Base-by-base conservation (phyloP, 2,888 invertebrate species). In the Leptinotarsa rubiginosa region DNA sequence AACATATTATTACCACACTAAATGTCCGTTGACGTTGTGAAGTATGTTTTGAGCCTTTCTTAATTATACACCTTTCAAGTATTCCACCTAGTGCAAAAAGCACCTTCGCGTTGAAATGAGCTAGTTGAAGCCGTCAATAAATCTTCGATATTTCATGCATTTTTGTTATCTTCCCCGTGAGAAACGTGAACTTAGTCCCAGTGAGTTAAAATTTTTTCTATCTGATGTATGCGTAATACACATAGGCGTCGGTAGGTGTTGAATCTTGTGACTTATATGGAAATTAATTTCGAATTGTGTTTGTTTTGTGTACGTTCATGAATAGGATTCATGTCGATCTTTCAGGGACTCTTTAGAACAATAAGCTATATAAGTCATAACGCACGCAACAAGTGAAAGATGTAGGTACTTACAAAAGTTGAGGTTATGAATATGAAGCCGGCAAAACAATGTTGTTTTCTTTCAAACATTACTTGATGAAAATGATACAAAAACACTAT, bases 61-160 rank as follows among this genome's bases (percentile, higher is more conserved):
- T 62, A 62, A 62, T 62, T 62, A 62, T 41, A 62, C 62, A 62
- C 62, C 62, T 62, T 31, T 62, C 62, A 62, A 62, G n/a, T 62
- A 16, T 62, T 41, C 62, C 62, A 62, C 62, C 62, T 62, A 62
- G 62, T 41, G 62, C 62, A 62, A 62, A 62, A 62, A 62, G 62
- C 18, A 62, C n/a, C 31, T 62, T n/a, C 18, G 62, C 62, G 62
- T 62, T 62, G 62, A 62, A 62, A 62, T 62, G 62, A 41, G 41
- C 49, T 31, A 59, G 67, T 72, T 50, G 67, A 67, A 41, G 72
- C 62, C 49, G 31, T 47, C 70, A 25, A 72, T 59, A 72, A 72
- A 62, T 72, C 49, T 62, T 72, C 67, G 4, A 66, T 52, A 62
- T 52, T 47, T 52, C 16, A 22, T 49, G 25, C 52, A 31, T 72